Conservation (phyloP, 2,113 vertebrate species). For the Irena cyanogastra region DNA sequence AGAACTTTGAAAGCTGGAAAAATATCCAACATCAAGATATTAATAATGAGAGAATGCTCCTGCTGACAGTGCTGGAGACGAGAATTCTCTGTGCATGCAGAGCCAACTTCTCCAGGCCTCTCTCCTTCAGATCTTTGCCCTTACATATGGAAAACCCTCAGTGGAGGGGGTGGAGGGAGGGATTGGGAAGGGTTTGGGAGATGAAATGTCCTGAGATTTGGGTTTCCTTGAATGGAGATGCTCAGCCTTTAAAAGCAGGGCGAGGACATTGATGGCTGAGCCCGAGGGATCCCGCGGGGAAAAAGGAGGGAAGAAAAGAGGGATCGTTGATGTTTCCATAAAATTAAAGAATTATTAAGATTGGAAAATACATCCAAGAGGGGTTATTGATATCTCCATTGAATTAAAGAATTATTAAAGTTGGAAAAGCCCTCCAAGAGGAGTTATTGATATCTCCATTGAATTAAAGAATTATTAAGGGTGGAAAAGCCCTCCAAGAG, state of each 20-base stretch:
- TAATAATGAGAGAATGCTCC: background rate
- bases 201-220: background rate
- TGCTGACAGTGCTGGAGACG: constrained; percentile 11
- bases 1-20: background rate
- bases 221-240: background rate
- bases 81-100: background rate
- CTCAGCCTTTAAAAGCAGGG: background rate
- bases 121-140: background rate
- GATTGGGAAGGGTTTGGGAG: background rate
- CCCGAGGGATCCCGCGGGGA: accelerated
- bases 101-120: background rate
- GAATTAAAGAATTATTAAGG: background rate
- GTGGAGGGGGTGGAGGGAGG: background rate
- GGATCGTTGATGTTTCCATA: accelerated
- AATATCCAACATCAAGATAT: background rate
- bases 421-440: accelerated
- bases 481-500: background rate
- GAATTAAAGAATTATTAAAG: background rate
- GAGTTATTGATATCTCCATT: accelerated
- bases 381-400: background rate
- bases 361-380: background rate
- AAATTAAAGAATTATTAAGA: background rate
- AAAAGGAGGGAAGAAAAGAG: background rate
- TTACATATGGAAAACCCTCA: background rate
- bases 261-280: background rate